phyloP scores from a whole-genome alignment of 2,888 invertebrate species.

The Perithous albicinctus region DNA sequence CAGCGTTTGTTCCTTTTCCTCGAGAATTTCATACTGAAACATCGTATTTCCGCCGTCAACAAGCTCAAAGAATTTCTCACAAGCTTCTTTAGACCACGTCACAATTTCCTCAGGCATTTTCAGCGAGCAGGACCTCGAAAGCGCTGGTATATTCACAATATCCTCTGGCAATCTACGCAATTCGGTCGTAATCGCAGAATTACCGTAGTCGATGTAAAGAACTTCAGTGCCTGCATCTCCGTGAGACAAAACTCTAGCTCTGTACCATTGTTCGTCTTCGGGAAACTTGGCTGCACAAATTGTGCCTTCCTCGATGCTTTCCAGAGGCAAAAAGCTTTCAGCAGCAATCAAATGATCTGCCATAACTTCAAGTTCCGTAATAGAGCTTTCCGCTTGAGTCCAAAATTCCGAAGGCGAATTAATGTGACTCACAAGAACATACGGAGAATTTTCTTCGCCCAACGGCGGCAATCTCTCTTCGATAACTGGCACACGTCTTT shows the following conservation, averaged over 20 bases:
- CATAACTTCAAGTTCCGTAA: slow-evolving; percentile 87
- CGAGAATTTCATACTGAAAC: slow-evolving; percentile 89
- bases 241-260: slow-evolving; percentile 87
- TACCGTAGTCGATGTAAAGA: slow-evolving; percentile 90
- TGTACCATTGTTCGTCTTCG: slow-evolving; percentile 89
- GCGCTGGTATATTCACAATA: slow-evolving; percentile 86
- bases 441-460: slow-evolving; percentile 78
- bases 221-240: slow-evolving; percentile 87
- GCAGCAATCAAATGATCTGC: slow-evolving; percentile 87
- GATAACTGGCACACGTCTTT: slow-evolving; percentile 57
- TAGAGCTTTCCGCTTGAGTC: slow-evolving; percentile 83
- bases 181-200: slow-evolving; percentile 86
- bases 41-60: slow-evolving; percentile 90
- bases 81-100: slow-evolving; percentile 89
- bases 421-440: slow-evolving; percentile 74
- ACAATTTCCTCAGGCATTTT: slow-evolving; percentile 87
- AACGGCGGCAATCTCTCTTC: slow-evolving; percentile 79
- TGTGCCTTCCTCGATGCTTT: slow-evolving; percentile 85
- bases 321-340: slow-evolving; percentile 86
- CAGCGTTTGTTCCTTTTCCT: slow-evolving; percentile 88
- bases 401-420: slow-evolving; percentile 81
- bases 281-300: slow-evolving; percentile 89
- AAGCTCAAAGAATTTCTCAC: slow-evolving; percentile 88
- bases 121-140: slow-evolving; percentile 88
- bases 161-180: slow-evolving; percentile 87